phyloP scores from a whole-genome alignment of 2,113 vertebrate genomes.

The Anarrhichthys ocellatus region DNA sequence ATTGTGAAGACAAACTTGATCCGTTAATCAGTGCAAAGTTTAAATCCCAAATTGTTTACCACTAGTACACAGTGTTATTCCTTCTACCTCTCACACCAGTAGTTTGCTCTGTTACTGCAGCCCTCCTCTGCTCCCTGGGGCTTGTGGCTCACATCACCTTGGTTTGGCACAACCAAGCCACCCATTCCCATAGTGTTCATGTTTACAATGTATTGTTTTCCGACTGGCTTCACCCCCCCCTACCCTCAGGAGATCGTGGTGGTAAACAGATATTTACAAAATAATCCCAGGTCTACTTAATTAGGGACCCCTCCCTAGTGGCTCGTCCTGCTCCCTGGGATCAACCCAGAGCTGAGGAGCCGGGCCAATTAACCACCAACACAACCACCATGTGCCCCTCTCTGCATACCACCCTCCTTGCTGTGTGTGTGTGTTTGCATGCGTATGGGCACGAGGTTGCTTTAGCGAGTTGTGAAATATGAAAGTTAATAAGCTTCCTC shows the following conservation, averaged over 20 bases:
- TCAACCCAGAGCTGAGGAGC: conserved; percentile 53
- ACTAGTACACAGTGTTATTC: conserved; percentile 6
- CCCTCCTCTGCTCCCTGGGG: conserved; percentile 43
- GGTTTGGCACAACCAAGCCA: conserved; percentile 50
- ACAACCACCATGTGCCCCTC: conserved; percentile 8
- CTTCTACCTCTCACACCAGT: conserved; percentile 49
- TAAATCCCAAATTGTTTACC: conserved; percentile 33
- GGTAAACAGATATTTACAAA: conserved; percentile 87
- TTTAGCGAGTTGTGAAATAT: conserved; percentile 18
- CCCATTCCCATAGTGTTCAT: conserved; percentile 74
- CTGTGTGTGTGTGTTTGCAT: conserved; percentile 28
- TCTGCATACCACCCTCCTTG: conserved; percentile 13
- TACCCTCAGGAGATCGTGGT: conserved; percentile 58
- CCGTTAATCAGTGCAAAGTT: conserved; percentile 2
- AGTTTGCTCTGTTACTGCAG: conserved; percentile 44
- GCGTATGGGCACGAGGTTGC: neutral
- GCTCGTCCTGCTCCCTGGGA: conserved; percentile 54
- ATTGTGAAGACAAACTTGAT: conserved; percentile 2
- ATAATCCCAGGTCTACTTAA: conserved; percentile 85
- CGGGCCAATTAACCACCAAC: conserved; percentile 69
- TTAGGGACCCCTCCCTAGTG: conserved; percentile 77
- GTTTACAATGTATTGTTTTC: conserved; percentile 78
- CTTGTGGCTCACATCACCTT: conserved; percentile 45
- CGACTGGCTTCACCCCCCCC: conserved; percentile 30
- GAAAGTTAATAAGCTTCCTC: conserved; percentile 40